phyloP scores from a whole-genome alignment of 2,113 vertebrate genomes.

The Aphyosemion australe region DNA sequence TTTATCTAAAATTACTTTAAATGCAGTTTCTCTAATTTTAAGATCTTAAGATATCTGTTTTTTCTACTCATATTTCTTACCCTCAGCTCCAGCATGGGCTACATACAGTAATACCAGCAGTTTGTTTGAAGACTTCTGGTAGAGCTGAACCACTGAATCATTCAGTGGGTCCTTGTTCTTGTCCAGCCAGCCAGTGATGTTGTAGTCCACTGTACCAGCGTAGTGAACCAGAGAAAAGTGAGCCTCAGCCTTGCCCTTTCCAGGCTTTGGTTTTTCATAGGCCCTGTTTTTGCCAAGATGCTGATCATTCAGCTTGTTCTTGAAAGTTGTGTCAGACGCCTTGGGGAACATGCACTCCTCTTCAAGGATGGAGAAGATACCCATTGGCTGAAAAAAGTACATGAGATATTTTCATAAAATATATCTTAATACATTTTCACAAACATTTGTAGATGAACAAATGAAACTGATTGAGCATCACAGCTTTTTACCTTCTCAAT shows the following conservation, averaged over 20 bases:
- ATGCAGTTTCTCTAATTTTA: too few species aligned
- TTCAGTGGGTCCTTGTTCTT: slow-evolving; percentile 93
- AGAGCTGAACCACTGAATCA: slow-evolving; percentile 84
- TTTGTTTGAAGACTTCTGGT: slow-evolving; percentile 70
- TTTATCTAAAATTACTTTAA: too few species aligned
- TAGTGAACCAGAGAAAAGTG: slow-evolving; percentile 90
- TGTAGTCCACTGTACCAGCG: slow-evolving; percentile 90
- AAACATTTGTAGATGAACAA: not conserved
- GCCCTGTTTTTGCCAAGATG: slow-evolving; percentile 54
- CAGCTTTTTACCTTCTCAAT: slow-evolving; percentile 84
- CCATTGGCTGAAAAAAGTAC: slow-evolving; percentile 77
- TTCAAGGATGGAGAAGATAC: slow-evolving; percentile 70
- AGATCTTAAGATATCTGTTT: too few species aligned
- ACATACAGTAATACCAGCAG: slow-evolving; percentile 34
- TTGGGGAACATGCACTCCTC: slow-evolving; percentile 83
- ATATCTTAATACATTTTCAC: not conserved
- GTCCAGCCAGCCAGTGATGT: slow-evolving; percentile 51
- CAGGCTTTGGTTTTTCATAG: slow-evolving; percentile 83
- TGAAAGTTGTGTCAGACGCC: slow-evolving; percentile 83
- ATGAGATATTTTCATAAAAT: not conserved
- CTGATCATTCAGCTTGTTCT: slow-evolving; percentile 88
- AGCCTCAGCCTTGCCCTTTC: slow-evolving; percentile 86
- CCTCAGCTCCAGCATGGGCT: slow-evolving; percentile 27
- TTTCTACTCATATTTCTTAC: slow-evolving; percentile 14
- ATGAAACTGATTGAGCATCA: not conserved